Percentiles rank a stretch among this genome's conserved stretches.
These are phyloP conservation scores for Eolophus roseicapilla DNA, from an alignment of 2,113 vertebrate species.

Conservation along the genomic window DNA sequence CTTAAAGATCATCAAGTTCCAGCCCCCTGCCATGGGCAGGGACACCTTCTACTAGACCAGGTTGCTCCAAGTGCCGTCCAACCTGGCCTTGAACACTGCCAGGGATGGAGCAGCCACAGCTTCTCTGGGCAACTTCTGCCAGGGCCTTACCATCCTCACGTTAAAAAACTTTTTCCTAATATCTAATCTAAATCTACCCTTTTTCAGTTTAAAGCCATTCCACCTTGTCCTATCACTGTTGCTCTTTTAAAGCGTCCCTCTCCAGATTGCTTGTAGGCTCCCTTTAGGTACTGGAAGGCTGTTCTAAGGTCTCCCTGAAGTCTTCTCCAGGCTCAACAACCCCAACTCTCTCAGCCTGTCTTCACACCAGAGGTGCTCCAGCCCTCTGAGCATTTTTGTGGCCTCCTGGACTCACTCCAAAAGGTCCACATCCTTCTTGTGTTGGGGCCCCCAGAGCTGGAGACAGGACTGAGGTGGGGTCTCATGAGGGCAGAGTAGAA, in stretches of 20 bases:
- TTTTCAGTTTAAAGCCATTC: neutral
- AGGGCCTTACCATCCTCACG: neutral
- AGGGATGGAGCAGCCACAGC: neutral
- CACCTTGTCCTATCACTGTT: neutral
- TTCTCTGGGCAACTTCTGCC: neutral
- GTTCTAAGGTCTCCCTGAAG: neutral
- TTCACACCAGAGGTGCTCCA: neutral
- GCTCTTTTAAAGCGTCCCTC: neutral
- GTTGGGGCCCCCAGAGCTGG: neutral
- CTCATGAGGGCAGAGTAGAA: neutral
- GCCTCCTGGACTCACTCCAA: neutral
- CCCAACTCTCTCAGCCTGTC: neutral
- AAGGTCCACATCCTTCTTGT: neutral
- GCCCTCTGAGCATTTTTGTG: neutral
- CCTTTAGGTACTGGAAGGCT: neutral
- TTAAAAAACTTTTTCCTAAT: neutral
- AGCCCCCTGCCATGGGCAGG: neutral
- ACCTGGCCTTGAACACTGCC: neutral
- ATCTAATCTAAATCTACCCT: neutral
- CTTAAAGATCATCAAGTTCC: neutral
- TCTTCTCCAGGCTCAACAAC: neutral
- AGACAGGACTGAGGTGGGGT: neutral
- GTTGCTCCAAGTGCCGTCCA: neutral
- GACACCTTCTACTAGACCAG: neutral
- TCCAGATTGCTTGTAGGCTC: neutral